Base-by-base conservation (phyloP, 1,140 invertebrate genomes). In the Amyelois transitella region DNA sequence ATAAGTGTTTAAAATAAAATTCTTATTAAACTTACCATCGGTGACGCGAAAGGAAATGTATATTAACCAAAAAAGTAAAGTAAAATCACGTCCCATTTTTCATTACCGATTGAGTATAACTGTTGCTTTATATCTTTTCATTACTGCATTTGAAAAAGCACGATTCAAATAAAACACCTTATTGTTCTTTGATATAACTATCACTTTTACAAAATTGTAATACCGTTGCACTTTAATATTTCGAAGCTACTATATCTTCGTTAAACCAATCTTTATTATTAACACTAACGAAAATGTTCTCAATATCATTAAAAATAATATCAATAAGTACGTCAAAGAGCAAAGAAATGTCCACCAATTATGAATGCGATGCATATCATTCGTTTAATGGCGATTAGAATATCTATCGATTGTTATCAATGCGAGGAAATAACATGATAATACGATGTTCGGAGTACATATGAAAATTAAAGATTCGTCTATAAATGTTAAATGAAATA, bases 391-490 rank as follows among this genome's bases (percentile, higher is more conserved):
- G 70, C 66, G 69, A 81, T 73, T 67, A 72, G 64, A 70, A 67
- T 69, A 80, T 80, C 64, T 72, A 69, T 70, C 48, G 69, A 80
- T 75, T 73, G 43, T 68, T 84, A 84, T 81, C 75, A 72, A 75
- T 67, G 70, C 60, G 52, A 69, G 70, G 71, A 81, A 81, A 74
- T 75, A 63, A 47, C 48, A n/a, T 50, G 69, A 75, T 75, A 73
- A 55, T 18, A 14, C 32, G 32, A 14, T 38, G 17, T 38, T 38
- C 17, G n/a, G n/a, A 14, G 17, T 38, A 28, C 7, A 28, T 28
- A 28, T 28, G 7, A 28, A 28, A 28, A 28, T 28, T 4, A 28
- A 10, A n/a, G n/a, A n/a, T n/a, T n/a, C n/a, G n/a, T n/a, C n/a
- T n/a, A n/a, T n/a, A n/a, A 28, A 5, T 24, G 22, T 43, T 5